Base-by-base conservation (phyloP, 2,113 vertebrate species). In the Tapirus terrestris region DNA sequence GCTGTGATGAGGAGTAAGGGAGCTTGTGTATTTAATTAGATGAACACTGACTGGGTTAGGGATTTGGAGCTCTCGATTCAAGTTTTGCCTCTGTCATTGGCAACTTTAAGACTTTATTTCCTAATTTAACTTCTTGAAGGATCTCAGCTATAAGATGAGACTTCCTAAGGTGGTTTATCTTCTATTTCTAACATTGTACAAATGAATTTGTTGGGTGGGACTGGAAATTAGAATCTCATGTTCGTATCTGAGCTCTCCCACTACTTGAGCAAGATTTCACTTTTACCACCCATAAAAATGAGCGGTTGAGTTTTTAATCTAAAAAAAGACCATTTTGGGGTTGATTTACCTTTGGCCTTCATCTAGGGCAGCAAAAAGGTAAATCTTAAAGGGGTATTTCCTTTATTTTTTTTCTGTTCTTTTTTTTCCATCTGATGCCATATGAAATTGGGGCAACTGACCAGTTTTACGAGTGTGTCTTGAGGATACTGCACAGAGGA, bases 201-300 rank as follows among this genome's bases (percentile, higher is more conserved):
- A 80, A 48, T 33, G 48, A 68, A n/a, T 31, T 17, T n/a, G 29
- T 36, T 76, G 58, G n/a, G 3, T 27, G 4, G 29, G 6, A 56
- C 25, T 65, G 27, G 36, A 87, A 58, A 48, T 77, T 70, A 21
- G 29, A 45, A 39, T 20, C 4, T 43, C 31, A 39, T 48, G 75
- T 79, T 77, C 56, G 6, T 12, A 5, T 31, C 56, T 94, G 70
- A 77, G 13, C 36, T 58, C 51, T 45, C 27, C 51, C 23, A 9
- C 29, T 45, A 68, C 73, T 68, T 56, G 25, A 63, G 45, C 27
- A 73, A 92, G 70, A 39, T 12, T 76, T 58, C 10, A 17, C 33
- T 89, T 43, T 63, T 83, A 67, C 33, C 81, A 94, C 75, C 56
- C 27, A n/a, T 81, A 81, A 90, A 90, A 82, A 86, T 39, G 23